Conservation (phyloP, 2,797 vertebrate genomes). For the Sternotherus odoratus region DNA sequence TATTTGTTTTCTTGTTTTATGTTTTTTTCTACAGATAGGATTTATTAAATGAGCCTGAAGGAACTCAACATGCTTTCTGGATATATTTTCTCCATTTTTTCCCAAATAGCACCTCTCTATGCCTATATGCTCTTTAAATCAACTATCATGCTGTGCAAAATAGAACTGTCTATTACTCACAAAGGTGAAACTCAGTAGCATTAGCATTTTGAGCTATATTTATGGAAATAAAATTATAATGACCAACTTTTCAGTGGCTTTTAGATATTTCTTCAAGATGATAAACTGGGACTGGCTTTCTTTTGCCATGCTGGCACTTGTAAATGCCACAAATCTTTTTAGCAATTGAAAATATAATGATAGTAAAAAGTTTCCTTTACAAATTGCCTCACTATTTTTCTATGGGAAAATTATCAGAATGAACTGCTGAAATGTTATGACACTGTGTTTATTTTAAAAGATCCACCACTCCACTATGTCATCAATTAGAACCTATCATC, state of each 20-base stretch:
- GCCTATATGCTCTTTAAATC: slow-evolving; percentile 34
- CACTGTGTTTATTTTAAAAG: neutral
- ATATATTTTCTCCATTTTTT: slow-evolving; percentile 5
- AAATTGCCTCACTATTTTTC: slow-evolving; percentile 44
- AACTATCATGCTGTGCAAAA: slow-evolving; percentile 32
- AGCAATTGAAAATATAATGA: slow-evolving; percentile 48
- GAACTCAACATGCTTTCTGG: neutral
- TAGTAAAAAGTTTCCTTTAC: slow-evolving; percentile 44
- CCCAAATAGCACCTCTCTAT: slow-evolving; percentile 31
- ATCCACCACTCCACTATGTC: slow-evolving; percentile 10
- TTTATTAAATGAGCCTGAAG: neutral
- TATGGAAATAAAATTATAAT: slow-evolving; percentile 49
- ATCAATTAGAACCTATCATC: neutral
- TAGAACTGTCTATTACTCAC: slow-evolving; percentile 46
- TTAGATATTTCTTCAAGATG: slow-evolving; percentile 54
- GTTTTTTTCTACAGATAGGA: neutral
- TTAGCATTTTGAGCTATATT: slow-evolving; percentile 56
- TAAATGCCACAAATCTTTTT: slow-evolving; percentile 48
- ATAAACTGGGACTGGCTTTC: slow-evolving; percentile 29
- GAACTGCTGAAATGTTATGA: slow-evolving; percentile 50
- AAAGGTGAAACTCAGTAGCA: slow-evolving; percentile 42
- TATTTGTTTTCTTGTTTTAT: neutral
- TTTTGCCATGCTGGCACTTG: slow-evolving; percentile 54
- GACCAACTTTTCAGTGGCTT: slow-evolving; percentile 44
- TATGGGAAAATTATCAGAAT: slow-evolving; percentile 26